phyloP scores from a whole-genome alignment of 2,888 invertebrate genomes.

The Chymomyza amoena region DNA sequence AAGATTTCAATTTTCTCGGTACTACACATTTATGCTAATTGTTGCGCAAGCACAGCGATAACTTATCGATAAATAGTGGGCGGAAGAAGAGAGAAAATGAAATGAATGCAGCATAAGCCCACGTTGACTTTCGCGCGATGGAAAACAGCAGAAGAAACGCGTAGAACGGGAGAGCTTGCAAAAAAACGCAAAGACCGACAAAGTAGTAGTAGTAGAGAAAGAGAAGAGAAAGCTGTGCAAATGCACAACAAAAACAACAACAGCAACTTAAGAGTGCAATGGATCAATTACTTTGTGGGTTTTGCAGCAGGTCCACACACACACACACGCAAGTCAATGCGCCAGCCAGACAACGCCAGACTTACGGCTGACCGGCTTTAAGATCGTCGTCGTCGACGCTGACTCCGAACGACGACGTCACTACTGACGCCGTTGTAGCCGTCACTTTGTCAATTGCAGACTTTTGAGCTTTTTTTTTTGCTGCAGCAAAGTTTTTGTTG shows the following conservation, averaged over 20 bases:
- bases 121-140: slow-evolving; percentile 16
- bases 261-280: slow-evolving; percentile 55
- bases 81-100: not conserved
- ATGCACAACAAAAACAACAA: slow-evolving; percentile 17
- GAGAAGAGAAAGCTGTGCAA: slow-evolving; percentile 62
- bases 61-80: slow-evolving; percentile 31
- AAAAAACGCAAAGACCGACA: slow-evolving; percentile 14
- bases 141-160: not conserved
- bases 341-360: slow-evolving; percentile 48
- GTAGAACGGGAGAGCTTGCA: not conserved
- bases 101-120: slow-evolving; percentile 4
- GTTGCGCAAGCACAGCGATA: slow-evolving; percentile 24
- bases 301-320: slow-evolving; percentile 38
- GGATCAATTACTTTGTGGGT: slow-evolving; percentile 73
- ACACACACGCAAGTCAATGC: slow-evolving; percentile 8
- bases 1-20: slow-evolving; percentile 7
- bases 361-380: not conserved
- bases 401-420: slow-evolving; percentile 12
- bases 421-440: slow-evolving; percentile 14
- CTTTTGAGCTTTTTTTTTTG: slow-evolving; percentile 48
- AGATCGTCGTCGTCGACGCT: slow-evolving; percentile 15
- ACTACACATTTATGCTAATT: not conserved
- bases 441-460: slow-evolving; percentile 51
- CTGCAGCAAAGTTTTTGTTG: slow-evolving; percentile 22
- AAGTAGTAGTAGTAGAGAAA: slow-evolving; percentile 46